Base-by-base conservation (phyloP, 1,140 invertebrate species). In the Zaprionus camerounensis region DNA sequence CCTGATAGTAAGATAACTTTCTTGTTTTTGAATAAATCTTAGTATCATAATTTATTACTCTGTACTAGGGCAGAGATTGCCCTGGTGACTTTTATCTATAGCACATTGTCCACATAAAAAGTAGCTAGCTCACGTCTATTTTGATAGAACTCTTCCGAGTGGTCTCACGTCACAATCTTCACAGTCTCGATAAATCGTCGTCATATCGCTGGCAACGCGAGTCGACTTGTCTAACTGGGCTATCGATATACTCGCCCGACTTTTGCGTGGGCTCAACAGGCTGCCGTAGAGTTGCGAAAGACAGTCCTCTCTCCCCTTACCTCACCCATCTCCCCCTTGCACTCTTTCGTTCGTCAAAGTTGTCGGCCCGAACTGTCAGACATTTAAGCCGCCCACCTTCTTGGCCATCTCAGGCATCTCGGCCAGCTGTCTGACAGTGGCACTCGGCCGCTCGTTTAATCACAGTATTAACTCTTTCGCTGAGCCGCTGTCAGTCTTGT, bases 401-500 rank as follows among this genome's bases (percentile, higher is more conserved):
- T 17, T 22, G 11, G 11, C n/a, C 36, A 46, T n/a, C 59, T 44
- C 46, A 31, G 46, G n/a, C 62, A 46, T 20, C 24, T 80, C 38
- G 53, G 38, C 63, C 74, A 80, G 71, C 77, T 76, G 75, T 57
- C 78, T 82, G 85, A 79, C 84, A 88, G 85, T 88, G 81, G 81
- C 85, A 80, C 82, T 87, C 79, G 73, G 34, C 70, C 74, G 85
- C 78, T 78, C 83, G 81, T 91, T 92, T 92, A 92, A 92, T 92
- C 91, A 91, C 91, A 91, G 91, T 88, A 91, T 92, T 92, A 92
- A 92, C 91, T 92, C 91, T 92, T 92, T 92, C 75, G 81, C 85
- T 82, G 91, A 92, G 91, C 83, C 84, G 91, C 91, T 92, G 91
- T 92, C 91, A 92, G 70, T 92, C 91, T 82, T 79, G 81, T 84